These are phyloP conservation scores for Colaptes auratus DNA, from an alignment of 2,113 vertebrate genomes.

Conservation along the genomic window DNA sequence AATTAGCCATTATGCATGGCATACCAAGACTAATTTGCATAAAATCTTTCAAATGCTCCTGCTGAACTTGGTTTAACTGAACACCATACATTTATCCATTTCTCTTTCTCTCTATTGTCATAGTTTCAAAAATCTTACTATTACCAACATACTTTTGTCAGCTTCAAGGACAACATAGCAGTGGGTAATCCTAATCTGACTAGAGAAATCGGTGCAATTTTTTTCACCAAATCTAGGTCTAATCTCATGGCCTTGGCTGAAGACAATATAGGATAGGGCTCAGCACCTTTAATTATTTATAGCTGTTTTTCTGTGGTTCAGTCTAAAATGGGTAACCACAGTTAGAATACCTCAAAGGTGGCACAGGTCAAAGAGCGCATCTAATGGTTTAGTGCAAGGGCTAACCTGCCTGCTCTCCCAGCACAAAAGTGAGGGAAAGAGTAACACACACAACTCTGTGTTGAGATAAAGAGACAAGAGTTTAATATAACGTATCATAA, in stretches of 20 bases:
- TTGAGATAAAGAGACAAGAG: too few species aligned
- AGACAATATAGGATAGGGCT: background rate
- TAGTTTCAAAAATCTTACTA: background rate
- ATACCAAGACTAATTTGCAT: slow-evolving; percentile 19
- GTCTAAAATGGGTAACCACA: background rate
- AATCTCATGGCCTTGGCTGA: background rate
- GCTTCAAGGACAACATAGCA: background rate
- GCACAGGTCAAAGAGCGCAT: background rate
- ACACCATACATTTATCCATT: background rate
- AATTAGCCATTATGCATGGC: background rate
- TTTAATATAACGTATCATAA: too few species aligned
- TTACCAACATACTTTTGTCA: background rate
- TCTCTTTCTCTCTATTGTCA: background rate
- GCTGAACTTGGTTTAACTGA: background rate
- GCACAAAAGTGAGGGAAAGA: too few species aligned
- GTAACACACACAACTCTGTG: too few species aligned
- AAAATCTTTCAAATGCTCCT: background rate
- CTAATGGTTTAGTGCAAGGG: too few species aligned
- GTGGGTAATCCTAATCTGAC: background rate
- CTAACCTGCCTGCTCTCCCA: too few species aligned
- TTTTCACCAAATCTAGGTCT: background rate
- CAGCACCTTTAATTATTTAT: background rate
- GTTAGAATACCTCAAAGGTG: background rate
- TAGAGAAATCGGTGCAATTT: background rate
- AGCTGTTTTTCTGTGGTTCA: background rate